A percentile compares a stretch with the other conserved stretches of the same genome.
Conservation (phyloP, 2,888 invertebrate genomes). For the Sarcophaga caerulescens region DNA sequence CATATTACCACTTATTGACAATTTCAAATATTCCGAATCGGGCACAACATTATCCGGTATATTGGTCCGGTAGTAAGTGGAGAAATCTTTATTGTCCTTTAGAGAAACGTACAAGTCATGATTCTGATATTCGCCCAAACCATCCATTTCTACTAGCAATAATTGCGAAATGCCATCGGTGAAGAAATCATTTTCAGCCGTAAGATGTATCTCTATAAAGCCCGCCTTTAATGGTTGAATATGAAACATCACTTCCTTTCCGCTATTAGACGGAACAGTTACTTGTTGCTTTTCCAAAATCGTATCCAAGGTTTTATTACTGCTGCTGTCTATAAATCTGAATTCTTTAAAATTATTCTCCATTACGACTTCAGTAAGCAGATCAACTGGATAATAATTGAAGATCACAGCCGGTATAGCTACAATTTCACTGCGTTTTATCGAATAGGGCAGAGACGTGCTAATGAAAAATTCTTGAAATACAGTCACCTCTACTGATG, state of each 20-base stretch:
- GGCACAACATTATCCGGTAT: constrained; percentile 88
- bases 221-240: constrained; percentile 87
- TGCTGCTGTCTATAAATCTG: constrained; percentile 82
- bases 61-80: constrained; percentile 73
- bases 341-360: constrained; percentile 89
- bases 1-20: constrained; percentile 75
- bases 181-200: constrained; percentile 82
- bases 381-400: constrained; percentile 90
- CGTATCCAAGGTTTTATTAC: neutral
- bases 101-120: constrained; percentile 12
- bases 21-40: constrained; percentile 87
- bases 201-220: constrained; percentile 85
- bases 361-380: constrained; percentile 88
- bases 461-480: constrained; percentile 89
- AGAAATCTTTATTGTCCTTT: neutral
- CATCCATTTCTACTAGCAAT: constrained; percentile 87
- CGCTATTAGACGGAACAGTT: constrained; percentile 86
- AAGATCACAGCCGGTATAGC: constrained; percentile 92
- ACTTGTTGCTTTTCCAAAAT: constrained; percentile 77
- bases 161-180: constrained; percentile 85
- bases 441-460: constrained; percentile 88
- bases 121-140: constrained; percentile 74
- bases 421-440: constrained; percentile 92
- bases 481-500: constrained; percentile 84
- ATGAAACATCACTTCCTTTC: constrained; percentile 85